phyloP scores from a whole-genome alignment of 23 tunicate genomes.

The Styela clava region DNA sequence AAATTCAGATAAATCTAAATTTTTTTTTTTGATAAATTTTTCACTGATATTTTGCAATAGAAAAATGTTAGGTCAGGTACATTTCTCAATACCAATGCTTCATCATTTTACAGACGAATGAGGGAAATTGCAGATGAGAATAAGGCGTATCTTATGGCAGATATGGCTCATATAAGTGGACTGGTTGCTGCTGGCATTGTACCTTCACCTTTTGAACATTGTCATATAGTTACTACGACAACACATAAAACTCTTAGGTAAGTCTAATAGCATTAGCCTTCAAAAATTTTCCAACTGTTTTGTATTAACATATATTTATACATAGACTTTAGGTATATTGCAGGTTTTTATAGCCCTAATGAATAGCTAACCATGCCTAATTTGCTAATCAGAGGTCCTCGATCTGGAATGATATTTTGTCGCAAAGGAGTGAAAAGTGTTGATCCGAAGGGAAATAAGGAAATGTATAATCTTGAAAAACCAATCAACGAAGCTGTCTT shows the following conservation, averaged over 20 bases:
- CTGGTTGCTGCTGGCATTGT: slow-evolving; percentile 93
- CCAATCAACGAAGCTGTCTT: slow-evolving; percentile 99
- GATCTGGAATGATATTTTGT: slow-evolving; percentile 93
- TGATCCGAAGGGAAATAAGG: slow-evolving; percentile 36
- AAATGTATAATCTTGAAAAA: slow-evolving; percentile 83
- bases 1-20: too few relatives aligned
- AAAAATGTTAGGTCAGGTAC: too few relatives aligned
- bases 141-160: slow-evolving; percentile 85
- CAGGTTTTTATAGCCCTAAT: too few relatives aligned
- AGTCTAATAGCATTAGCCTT: neutral
- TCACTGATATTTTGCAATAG: too few relatives aligned
- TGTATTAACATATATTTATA: neutral
- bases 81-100: too few relatives aligned
- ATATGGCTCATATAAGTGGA: slow-evolving; percentile 99
- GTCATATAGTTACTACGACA: slow-evolving; percentile 96
- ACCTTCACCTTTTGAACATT: slow-evolving; percentile 92
- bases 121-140: slow-evolving; percentile 75
- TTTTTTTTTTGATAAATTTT: too few relatives aligned
- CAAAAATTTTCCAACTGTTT: neutral
- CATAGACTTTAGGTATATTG: neutral
- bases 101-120: slow-evolving; percentile 42
- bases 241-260: slow-evolving; percentile 98
- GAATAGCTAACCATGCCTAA: too few relatives aligned
- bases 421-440: slow-evolving; percentile 70
- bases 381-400: slow-evolving; percentile 94